A percentile compares a stretch with the other conserved stretches of the same genome.
These are phyloP conservation scores for Telmatherina bonti DNA, from an alignment of 2,797 vertebrate species.

Conservation along the genomic window DNA sequence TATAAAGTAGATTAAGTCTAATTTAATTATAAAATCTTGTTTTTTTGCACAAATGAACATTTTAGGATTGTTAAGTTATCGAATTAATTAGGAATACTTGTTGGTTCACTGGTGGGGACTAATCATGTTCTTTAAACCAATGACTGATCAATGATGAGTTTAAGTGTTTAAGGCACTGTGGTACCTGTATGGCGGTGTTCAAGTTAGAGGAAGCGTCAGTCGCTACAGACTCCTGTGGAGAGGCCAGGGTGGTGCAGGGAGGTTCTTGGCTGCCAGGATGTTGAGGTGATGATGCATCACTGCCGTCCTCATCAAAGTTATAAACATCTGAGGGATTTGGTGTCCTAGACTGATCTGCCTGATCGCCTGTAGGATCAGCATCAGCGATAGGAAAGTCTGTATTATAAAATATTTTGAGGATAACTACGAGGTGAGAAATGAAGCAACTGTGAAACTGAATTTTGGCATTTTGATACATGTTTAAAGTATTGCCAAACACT, in stretches of 20 bases:
- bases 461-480: no score
- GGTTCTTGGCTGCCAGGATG: slow-evolving; percentile 89
- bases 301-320: slow-evolving; percentile 94
- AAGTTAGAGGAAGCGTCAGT: slow-evolving; percentile 79
- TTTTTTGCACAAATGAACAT: background rate
- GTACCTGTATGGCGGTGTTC: slow-evolving; percentile 86
- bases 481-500: no score
- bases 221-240: slow-evolving; percentile 84
- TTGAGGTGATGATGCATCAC: slow-evolving; percentile 89
- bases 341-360: slow-evolving; percentile 79
- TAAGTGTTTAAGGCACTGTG: background rate
- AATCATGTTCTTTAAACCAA: background rate
- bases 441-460: background rate
- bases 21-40: background rate
- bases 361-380: slow-evolving; percentile 71
- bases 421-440: slow-evolving; percentile 4
- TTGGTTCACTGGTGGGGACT: background rate
- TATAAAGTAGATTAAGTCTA: background rate
- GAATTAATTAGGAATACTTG: background rate
- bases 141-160: background rate
- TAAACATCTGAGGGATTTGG: slow-evolving; percentile 90
- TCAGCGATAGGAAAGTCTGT: slow-evolving; percentile 11
- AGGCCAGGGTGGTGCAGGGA: slow-evolving; percentile 84
- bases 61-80: background rate
- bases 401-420: slow-evolving; percentile 8